Base-by-base conservation (phyloP, 2,797 vertebrate species). In the Xiphophorus birchmanni region DNA sequence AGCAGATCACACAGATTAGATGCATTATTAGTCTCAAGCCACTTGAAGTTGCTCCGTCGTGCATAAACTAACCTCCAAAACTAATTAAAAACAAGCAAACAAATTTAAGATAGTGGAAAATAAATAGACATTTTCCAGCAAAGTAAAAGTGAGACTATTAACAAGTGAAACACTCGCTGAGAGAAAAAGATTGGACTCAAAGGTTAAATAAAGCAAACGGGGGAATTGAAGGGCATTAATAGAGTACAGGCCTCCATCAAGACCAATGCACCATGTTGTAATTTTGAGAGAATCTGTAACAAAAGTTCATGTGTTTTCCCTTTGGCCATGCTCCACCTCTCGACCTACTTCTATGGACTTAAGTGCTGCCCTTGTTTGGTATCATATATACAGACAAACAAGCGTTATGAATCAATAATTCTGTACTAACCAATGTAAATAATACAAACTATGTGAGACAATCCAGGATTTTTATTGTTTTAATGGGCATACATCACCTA, bases 61-160 rank as follows among this genome's bases (percentile, higher is more conserved):
- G 91, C 91, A 91, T 79, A 86, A 82, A 91, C 81, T 76, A 88
- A 85, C 82, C 87, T 85, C 87, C 60, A 80, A 88, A 93, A 91
- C 86, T 90, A 91, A 95, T 93, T 93, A 90, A 87, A 87, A 91
- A 84, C 82, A 87, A 90, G 93, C 89, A 89, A 75, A 69, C 37
- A 54, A 84, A 86, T 93, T 93, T 93, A 89, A 89, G 93, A 89
- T 56, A 88, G 89, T 65, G 82, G 82, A 87, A 91, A 92, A 89
- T 74, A 87, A 91, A 93, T 88, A 5, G 87, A 84, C 85, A 81
- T 52, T 86, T 84, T 81, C 81, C 84, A 84, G 44, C 63, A 50
- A 73, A 86, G 86, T 78, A 80, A 87, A 88, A 88, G 87, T 84
- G 83, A 78, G 82, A 78, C 69, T 82, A 83, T 79, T 21, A 44